Evolutionary conservation across 2,888 invertebrate genomes (phyloP).

Genomic region (Lycophotia porphyrea): DNA sequence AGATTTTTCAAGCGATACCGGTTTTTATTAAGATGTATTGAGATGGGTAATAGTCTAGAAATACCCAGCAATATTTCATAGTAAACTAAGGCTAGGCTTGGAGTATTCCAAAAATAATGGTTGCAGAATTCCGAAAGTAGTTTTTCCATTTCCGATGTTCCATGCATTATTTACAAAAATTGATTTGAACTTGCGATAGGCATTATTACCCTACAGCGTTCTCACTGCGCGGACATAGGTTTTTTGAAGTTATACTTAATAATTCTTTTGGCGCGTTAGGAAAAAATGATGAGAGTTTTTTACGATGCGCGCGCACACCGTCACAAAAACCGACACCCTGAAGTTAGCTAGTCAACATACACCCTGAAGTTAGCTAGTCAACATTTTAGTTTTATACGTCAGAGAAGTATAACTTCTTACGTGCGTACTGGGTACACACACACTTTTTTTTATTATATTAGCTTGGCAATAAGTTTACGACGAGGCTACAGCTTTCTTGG

Average conservation of each 20-base stretch:
- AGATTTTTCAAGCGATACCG: conserved; percentile 71
- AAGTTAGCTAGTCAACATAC: too few species aligned
- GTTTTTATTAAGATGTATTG: conserved; percentile 2
- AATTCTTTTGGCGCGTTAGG: too few species aligned
- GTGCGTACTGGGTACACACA: too few species aligned
- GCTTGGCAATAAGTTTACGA: conserved; percentile 86
- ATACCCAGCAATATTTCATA: not conserved
- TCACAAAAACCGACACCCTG: too few species aligned
- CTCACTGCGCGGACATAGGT: not conserved
- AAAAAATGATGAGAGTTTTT: too few species aligned
- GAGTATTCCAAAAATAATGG: not conserved
- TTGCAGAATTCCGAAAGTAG: not conserved
- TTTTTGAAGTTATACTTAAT: too few species aligned
- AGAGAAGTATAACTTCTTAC: too few species aligned
- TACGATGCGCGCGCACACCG: too few species aligned
- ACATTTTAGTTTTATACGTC: too few species aligned
- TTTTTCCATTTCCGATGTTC: not conserved
- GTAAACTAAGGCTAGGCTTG: not conserved
- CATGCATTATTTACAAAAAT: not conserved
- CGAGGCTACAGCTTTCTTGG: conserved; percentile 90
- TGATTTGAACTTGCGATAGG: not conserved
- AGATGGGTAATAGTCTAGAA: not conserved
- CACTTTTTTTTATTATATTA: too few species aligned
- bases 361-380: too few species aligned
- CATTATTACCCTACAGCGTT: not conserved